Evolutionary conservation across 2,888 invertebrate species (phyloP), one percentile per base, ranked within the genome.

Genomic region (Pristionchus mayeri): DNA sequence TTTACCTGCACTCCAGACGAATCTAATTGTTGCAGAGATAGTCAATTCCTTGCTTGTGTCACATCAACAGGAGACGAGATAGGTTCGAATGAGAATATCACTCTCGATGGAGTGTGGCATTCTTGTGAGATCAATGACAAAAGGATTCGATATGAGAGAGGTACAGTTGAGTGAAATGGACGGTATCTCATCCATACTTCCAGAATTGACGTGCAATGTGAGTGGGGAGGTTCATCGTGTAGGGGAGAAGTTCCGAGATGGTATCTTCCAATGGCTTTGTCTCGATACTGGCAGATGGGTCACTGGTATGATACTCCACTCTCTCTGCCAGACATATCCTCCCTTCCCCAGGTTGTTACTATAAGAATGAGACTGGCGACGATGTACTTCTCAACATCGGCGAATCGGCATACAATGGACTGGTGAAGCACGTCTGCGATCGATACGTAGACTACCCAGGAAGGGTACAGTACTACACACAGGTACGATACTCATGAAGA

Each of bases 241-340:
- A 7, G 91, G 91, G 2, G 89, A 91, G 67, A 85, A 86, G 44
- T 92, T 89, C 84, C 85, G 90, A 24, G 88, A 91, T 27, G 91
- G 90, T 30, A 86, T 86, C 27, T 92, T 92, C 79, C 87, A 92
- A 78, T 91, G 91, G 91, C 71, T 92, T 13, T 92, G 92, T 85
- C 84, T 92, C 24, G 88, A 90, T 34, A 91, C 91, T 9, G 92
- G 92, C 11, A 84, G 88, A 78, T 91, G 91, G 92, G 90, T 92
- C 34, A 91, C 86, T 83, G 83, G 83, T 71, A 50, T 11, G 67
- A 27, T 37, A 54, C 21, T 34, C n/a, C 24, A n/a, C n/a, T n/a
- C n/a, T n/a, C n/a, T n/a, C n/a, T n/a, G n/a, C n/a, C n/a, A n/a
- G n/a, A n/a, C n/a, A n/a, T n/a, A n/a, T n/a, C n/a, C n/a, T n/a